Evolutionary conservation across 2,888 invertebrate species (phyloP).

Genomic region (Gonocerus acuteangulatus): DNA sequence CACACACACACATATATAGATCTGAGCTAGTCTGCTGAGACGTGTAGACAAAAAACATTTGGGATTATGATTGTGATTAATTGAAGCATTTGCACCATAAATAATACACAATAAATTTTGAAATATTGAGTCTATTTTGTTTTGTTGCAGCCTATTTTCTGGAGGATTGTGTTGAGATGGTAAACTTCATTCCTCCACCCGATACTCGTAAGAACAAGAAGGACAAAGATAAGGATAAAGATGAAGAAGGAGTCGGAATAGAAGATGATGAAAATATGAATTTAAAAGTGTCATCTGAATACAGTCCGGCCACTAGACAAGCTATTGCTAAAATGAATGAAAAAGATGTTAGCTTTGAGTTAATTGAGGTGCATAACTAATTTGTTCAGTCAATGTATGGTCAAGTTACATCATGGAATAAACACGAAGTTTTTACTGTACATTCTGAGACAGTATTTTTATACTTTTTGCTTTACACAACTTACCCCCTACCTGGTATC

Average conservation of each 20-base stretch:
- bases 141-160: slow-evolving; percentile 85
- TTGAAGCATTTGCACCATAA: no score
- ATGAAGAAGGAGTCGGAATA: slow-evolving; percentile 46
- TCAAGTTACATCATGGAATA: background rate
- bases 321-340: slow-evolving; percentile 74
- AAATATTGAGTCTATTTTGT: no score
- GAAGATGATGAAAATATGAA: slow-evolving; percentile 70
- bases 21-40: no score
- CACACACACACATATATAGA: no score
- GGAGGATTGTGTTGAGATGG: slow-evolving; percentile 85
- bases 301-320: slow-evolving; percentile 51
- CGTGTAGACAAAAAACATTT: no score
- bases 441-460: no score
- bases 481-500: no score
- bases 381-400: slow-evolving; percentile 17
- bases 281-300: slow-evolving; percentile 47
- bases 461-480: no score
- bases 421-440: no score
- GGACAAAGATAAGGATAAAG: slow-evolving; percentile 53
- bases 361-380: slow-evolving; percentile 80
- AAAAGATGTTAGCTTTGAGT: slow-evolving; percentile 85
- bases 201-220: slow-evolving; percentile 70
- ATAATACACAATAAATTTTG: no score
- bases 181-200: slow-evolving; percentile 70
- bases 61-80: no score